Base-by-base conservation (phyloP, 2,888 invertebrate species). In the Athalia cordata region DNA sequence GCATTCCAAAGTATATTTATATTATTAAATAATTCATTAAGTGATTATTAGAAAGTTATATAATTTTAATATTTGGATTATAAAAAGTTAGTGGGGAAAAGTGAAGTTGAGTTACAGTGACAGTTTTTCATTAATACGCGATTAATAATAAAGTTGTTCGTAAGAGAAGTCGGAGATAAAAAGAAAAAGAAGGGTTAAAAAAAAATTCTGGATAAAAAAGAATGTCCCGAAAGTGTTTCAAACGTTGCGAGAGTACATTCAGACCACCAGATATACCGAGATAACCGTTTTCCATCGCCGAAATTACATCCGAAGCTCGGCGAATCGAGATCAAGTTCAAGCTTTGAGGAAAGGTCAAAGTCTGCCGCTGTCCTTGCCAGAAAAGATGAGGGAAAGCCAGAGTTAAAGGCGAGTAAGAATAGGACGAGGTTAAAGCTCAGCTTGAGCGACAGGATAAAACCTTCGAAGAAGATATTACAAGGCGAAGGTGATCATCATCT, bases 191-290 rank as follows among this genome's bases (percentile, higher is more conserved):
- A 55, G 7, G 7, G 8, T 1, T 11, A 59, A 59, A 47, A 15
- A 72, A 77, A 77, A 81, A 84, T 84, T 86, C 87, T 87, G 87
- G 87, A 86, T 82, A 83, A 80, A 80, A 81, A 84, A 86, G 84
- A 81, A 89, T 89, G 89, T 84, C 79, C 67, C 85, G 83, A 76
- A 84, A 84, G 84, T 86, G 84, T 82, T 82, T 83, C 81, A 79
- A 82, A 65, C 64, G 83, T 79, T 81, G 79, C 79, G 81, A 85
- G 83, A 84, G 83, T 82, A 83, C 84, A 77, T 86, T 84, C 83
- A 77, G 85, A 75, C 88, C 87, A 68, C 87, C 87, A 78, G 87
- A 88, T 78, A 86, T 89, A 77, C 79, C 79, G 62, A 86, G 87
- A 86, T 88, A 88, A 83, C 84, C 80, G 79, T 62, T 43, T 7